Evolutionary conservation across 2,113 vertebrate genomes (phyloP).

Genomic region (Periophthalmus modestus): DNA sequence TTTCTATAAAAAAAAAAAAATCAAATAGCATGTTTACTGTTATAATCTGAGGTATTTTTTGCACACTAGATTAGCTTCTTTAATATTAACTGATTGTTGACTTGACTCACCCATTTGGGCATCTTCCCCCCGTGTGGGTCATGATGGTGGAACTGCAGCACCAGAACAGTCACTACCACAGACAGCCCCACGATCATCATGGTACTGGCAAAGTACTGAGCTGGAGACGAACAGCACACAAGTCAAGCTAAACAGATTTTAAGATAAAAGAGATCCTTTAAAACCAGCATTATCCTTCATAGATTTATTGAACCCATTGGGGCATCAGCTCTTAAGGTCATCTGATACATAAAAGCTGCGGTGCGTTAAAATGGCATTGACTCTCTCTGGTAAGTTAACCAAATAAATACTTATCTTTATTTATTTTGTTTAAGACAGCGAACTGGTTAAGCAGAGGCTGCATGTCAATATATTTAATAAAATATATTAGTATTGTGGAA

Average conservation of each 20-base stretch:
- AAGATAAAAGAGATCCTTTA: neutral
- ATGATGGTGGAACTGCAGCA: conserved; percentile 91
- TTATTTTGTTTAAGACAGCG: no score
- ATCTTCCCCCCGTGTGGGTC: conserved; percentile 89
- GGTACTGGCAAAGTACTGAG: conserved; percentile 90
- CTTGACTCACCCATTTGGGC: conserved; percentile 83
- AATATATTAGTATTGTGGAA: no score
- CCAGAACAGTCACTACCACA: conserved; percentile 88
- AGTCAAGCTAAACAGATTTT: neutral
- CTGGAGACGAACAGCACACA: conserved; percentile 62
- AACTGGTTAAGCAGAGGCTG: no score
- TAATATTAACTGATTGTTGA: neutral
- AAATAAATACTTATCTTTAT: neutral
- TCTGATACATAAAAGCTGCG: neutral
- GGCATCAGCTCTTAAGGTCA: neutral
- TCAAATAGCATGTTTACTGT: neutral
- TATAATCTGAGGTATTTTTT: neutral
- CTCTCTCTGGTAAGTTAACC: no score
- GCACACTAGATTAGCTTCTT: neutral
- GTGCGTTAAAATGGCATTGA: neutral
- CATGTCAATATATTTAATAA: no score
- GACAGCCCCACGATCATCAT: conserved; percentile 92
- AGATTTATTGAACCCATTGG: neutral
- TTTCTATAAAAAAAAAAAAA: no score
- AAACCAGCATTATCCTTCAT: neutral